Evolutionary conservation across 2,888 invertebrate genomes (phyloP).

Genomic region (Oxyteleia sp.): DNA sequence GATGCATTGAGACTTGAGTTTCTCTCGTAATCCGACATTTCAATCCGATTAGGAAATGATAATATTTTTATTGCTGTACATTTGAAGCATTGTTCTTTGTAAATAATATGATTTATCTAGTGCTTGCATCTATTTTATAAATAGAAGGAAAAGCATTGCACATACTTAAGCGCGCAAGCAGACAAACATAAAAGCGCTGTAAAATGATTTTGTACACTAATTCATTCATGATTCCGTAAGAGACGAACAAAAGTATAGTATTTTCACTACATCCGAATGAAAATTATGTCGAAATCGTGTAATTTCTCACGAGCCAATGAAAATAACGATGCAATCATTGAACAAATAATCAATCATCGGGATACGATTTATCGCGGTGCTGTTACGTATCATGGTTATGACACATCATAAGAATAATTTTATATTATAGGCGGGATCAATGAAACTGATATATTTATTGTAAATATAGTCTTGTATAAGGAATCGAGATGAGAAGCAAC

Average conservation of each 20-base stretch:
- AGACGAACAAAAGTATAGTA: conserved; percentile 49
- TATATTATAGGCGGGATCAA: conserved; percentile 86
- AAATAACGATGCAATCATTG: conserved; percentile 37
- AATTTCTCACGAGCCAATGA: conserved; percentile 20
- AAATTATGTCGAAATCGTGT: conserved; percentile 13
- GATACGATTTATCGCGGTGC: neutral
- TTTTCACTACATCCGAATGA: conserved; percentile 54
- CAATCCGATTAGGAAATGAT: conserved; percentile 26
- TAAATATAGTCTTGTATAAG: conserved; percentile 80
- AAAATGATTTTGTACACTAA: conserved; percentile 54
- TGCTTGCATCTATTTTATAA: conserved; percentile 68
- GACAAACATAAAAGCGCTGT: conserved; percentile 45
- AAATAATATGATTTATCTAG: conserved; percentile 43
- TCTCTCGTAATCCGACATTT: conserved; percentile 24
- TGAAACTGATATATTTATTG: conserved; percentile 83
- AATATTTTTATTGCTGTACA: conserved; percentile 42
- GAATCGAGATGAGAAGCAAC: conserved; percentile 63
- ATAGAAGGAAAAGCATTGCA: conserved; percentile 48
- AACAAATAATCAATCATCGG: conserved; percentile 34
- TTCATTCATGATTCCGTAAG: conserved; percentile 42
- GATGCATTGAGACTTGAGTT: conserved; percentile 2
- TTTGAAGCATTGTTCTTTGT: conserved; percentile 51
- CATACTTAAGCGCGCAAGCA: conserved; percentile 24
- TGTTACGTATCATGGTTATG: conserved; percentile 80
- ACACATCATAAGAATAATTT: conserved; percentile 86